A percentile compares a stretch with the other conserved stretches of the same genome.
Evolutionary conservation across 1,140 invertebrate species (phyloP).

Genomic region (Trichonephila clavata): DNA sequence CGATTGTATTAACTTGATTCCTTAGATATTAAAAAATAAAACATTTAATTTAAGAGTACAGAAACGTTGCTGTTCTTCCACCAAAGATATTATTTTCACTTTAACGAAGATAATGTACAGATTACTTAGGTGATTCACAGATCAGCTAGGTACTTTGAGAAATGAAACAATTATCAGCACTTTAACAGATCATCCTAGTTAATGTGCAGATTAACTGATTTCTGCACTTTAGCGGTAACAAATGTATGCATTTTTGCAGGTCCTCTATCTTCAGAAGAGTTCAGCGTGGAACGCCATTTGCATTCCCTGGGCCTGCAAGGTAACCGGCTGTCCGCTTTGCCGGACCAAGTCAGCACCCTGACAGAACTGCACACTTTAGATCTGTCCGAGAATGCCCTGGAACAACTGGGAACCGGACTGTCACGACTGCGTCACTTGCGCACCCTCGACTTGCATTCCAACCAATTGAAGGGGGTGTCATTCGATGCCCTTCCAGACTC

Average conservation of each 20-base stretch:
- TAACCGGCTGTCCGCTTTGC: not conserved
- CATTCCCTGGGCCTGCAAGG: not conserved
- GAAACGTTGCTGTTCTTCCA: too few relatives aligned
- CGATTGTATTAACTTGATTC: too few relatives aligned
- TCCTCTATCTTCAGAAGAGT: not conserved
- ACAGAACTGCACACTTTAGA: not conserved
- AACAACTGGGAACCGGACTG: not conserved
- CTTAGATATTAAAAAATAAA: too few relatives aligned
- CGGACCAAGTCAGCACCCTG: not conserved
- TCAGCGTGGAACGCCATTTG: not conserved
- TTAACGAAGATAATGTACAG: too few relatives aligned
- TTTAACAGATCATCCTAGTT: too few relatives aligned
- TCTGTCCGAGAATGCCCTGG: not conserved
- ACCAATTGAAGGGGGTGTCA: conserved; percentile 47
- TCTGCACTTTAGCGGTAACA: too few relatives aligned
- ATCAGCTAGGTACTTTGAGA: too few relatives aligned
- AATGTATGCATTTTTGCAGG: not conserved
- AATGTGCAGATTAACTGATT: too few relatives aligned
- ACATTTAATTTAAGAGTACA: too few relatives aligned
- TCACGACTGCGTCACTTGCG: conserved; percentile 41
- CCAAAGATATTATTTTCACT: too few relatives aligned
- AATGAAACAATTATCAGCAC: too few relatives aligned
- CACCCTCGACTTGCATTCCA: conserved; percentile 70
- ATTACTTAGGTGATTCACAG: too few relatives aligned
- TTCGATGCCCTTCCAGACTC: conserved; percentile 56